These are phyloP conservation scores for Otocyon megalotis DNA, from an alignment of 2,113 vertebrate genomes.

Conservation along the genomic window DNA sequence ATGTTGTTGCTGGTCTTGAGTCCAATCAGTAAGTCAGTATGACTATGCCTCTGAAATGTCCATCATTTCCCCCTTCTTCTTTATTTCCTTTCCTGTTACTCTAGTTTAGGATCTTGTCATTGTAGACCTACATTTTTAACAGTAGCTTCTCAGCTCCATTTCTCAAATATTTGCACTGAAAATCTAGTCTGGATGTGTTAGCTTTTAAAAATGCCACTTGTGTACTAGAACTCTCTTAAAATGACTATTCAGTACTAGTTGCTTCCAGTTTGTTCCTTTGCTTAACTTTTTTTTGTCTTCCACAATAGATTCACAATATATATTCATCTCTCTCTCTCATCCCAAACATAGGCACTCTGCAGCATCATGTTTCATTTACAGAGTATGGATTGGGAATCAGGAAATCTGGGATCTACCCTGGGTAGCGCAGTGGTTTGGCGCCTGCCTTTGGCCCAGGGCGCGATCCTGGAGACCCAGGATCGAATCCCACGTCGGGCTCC, in stretches of 20 bases:
- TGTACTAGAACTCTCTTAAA: not conserved
- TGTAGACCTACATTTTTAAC: not conserved
- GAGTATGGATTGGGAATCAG: not conserved
- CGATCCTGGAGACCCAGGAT: too few species aligned
- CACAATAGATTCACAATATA: not conserved
- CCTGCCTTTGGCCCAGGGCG: too few species aligned
- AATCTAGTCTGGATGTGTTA: not conserved
- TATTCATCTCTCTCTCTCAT: not conserved
- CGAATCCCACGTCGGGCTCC: too few species aligned
- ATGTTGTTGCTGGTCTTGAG: not conserved
- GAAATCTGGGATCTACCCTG: not conserved
- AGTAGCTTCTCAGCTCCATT: not conserved
- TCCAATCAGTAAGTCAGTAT: not conserved
- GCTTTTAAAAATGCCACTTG: not conserved
- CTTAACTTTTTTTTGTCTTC: not conserved
- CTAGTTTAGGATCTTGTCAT: not conserved
- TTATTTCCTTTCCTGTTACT: not conserved
- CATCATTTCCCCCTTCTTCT: not conserved
- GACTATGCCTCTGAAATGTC: not conserved
- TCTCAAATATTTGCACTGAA: constrained; percentile 2
- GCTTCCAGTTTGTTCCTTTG: not conserved
- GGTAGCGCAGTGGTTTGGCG: too few species aligned
- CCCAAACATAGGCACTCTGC: not conserved
- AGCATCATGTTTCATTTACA: not conserved
- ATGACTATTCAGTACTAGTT: not conserved